Evolutionary conservation across 2,113 vertebrate species (phyloP).

Genomic region (Jaculus jaculus): DNA sequence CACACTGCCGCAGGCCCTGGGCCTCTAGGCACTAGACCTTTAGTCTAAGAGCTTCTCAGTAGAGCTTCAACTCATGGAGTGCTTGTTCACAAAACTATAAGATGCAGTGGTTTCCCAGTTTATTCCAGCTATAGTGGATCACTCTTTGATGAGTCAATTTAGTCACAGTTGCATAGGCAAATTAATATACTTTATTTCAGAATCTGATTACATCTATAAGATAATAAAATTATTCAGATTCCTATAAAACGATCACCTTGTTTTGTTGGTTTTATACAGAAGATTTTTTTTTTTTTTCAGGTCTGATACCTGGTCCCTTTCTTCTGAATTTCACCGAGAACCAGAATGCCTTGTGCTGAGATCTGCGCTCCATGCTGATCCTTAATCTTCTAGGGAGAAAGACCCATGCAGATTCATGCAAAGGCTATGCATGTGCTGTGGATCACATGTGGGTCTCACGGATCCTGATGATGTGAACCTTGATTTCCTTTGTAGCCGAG

Average conservation of each 20-base stretch:
- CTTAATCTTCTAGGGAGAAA: background rate
- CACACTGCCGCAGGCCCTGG: background rate
- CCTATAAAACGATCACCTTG: background rate
- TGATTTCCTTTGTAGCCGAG: slow-evolving; percentile 1
- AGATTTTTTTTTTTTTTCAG: background rate
- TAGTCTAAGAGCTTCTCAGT: background rate
- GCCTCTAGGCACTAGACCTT: background rate
- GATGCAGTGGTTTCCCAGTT: background rate
- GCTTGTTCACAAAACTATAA: background rate
- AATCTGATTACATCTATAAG: background rate
- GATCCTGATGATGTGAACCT: background rate
- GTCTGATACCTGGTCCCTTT: background rate
- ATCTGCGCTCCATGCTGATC: background rate
- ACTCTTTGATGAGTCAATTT: background rate
- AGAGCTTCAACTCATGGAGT: background rate
- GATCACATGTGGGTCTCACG: background rate
- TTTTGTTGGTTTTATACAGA: background rate
- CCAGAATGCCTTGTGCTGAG: background rate
- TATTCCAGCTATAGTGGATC: background rate
- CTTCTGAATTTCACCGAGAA: background rate
- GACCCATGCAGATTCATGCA: background rate
- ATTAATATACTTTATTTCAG: background rate
- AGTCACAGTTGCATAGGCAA: background rate
- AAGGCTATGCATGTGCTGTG: rapidly evolving
- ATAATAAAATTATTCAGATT: background rate